These are phyloP conservation scores for Callospermophilus lateralis DNA, from an alignment of 2,113 vertebrate genomes.

Conservation along the genomic window DNA sequence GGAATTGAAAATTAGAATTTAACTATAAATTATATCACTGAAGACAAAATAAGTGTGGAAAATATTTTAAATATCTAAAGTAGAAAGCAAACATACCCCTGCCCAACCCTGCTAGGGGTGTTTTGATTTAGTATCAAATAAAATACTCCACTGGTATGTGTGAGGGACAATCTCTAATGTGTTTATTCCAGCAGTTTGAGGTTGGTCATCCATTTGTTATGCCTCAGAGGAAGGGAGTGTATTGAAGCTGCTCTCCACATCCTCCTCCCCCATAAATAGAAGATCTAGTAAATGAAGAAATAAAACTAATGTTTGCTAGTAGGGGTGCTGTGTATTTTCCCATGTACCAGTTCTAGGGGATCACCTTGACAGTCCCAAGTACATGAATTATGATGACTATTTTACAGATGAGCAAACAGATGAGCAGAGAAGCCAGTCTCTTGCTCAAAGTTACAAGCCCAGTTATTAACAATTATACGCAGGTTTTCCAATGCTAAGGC, in stretches of 20 bases:
- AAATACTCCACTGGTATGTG: background rate
- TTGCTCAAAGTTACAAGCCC: background rate
- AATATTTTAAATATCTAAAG: background rate
- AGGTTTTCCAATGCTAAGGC: background rate
- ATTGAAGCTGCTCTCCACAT: background rate
- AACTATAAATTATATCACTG: background rate
- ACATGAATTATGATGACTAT: background rate
- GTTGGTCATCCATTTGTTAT: background rate
- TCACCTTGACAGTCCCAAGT: background rate
- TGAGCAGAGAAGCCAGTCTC: background rate
- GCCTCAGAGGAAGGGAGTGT: background rate
- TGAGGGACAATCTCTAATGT: background rate
- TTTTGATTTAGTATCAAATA: background rate
- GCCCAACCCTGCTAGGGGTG: background rate
- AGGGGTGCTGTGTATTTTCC: background rate
- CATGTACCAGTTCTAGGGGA: background rate
- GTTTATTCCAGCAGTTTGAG: background rate
- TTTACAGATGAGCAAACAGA: background rate
- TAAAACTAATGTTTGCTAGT: background rate
- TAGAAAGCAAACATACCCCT: background rate
- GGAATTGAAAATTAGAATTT: background rate
- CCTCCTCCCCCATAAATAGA: background rate
- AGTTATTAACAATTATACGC: background rate
- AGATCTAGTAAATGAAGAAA: background rate
- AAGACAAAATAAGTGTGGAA: slow-evolving; percentile 34